A percentile compares a stretch with the other conserved stretches of the same genome.
phyloP scores from a whole-genome alignment of 1,140 invertebrate genomes.

The Caenorhabditis brenneri region DNA sequence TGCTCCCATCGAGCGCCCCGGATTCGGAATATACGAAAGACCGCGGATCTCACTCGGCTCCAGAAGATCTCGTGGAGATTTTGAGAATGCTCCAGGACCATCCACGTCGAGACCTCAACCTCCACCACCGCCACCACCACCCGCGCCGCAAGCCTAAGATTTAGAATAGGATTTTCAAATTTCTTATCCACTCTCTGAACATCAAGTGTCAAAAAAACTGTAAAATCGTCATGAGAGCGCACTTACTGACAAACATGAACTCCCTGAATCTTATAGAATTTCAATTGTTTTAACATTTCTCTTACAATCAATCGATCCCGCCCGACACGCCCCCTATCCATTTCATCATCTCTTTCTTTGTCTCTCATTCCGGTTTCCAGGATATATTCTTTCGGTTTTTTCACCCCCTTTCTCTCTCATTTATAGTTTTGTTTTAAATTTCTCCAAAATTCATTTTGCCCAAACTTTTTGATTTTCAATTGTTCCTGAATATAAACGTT shows the following conservation, averaged over 20 bases:
- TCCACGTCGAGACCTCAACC: background rate
- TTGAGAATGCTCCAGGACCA: background rate
- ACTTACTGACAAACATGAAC: too few relatives aligned
- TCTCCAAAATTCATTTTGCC: too few relatives aligned
- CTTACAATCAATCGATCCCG: too few relatives aligned
- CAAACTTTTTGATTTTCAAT: background rate
- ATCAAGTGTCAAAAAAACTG: background rate
- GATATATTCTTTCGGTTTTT: too few relatives aligned
- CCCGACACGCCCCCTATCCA: background rate
- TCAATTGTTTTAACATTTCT: background rate
- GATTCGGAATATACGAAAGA: constrained; percentile 18
- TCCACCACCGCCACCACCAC: background rate
- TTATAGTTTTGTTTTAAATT: background rate
- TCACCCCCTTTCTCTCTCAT: background rate
- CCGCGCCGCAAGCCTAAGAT: background rate
- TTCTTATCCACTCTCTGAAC: background rate
- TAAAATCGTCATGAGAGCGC: too few relatives aligned
- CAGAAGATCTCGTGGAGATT: background rate
- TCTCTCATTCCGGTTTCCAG: background rate
- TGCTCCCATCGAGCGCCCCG: background rate
- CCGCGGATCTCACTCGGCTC: background rate
- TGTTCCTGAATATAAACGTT: constrained; percentile 22
- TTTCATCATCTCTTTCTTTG: background rate
- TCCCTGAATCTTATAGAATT: background rate
- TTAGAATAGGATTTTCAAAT: background rate